Conservation (phyloP, 2,888 invertebrate genomes). For the Lycocerus yunnanus region DNA sequence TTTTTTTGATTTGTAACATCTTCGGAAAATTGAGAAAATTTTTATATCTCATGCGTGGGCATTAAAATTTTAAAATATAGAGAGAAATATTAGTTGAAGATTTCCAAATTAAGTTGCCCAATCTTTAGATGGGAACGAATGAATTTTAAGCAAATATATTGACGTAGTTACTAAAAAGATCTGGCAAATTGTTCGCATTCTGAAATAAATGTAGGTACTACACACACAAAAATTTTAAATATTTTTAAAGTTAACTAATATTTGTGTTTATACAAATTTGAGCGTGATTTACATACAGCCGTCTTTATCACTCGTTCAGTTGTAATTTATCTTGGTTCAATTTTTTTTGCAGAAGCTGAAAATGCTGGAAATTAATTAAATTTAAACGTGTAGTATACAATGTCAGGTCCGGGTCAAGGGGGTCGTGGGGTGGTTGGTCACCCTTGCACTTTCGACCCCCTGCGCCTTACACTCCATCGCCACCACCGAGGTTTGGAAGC, state of each 20-base stretch:
- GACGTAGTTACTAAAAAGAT: not conserved
- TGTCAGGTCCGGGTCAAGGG: constrained; percentile 51
- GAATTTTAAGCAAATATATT: not conserved
- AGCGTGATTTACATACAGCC: not conserved
- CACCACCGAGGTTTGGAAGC: constrained; percentile 68
- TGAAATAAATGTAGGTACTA: not conserved
- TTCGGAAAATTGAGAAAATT: not conserved
- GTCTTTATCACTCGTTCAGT: not conserved
- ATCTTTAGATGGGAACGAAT: not conserved
- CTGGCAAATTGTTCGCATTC: not conserved
- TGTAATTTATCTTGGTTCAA: not conserved
- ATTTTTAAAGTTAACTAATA: not conserved
- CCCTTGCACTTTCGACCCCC: constrained; percentile 72
- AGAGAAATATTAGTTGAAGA: not conserved
- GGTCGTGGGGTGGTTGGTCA: constrained; percentile 60
- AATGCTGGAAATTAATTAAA: constrained; percentile 3
- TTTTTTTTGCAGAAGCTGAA: constrained; percentile 14
- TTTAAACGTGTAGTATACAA: constrained; percentile 17
- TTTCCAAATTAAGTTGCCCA: not conserved
- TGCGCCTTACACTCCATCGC: constrained; percentile 77
- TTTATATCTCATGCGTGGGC: not conserved
- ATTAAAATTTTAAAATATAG: not conserved
- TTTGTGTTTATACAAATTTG: not conserved
- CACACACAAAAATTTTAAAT: not conserved
- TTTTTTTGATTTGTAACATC: not conserved